phyloP scores from a whole-genome alignment of 2,888 invertebrate genomes.

The Megaustenia siamemsis region DNA sequence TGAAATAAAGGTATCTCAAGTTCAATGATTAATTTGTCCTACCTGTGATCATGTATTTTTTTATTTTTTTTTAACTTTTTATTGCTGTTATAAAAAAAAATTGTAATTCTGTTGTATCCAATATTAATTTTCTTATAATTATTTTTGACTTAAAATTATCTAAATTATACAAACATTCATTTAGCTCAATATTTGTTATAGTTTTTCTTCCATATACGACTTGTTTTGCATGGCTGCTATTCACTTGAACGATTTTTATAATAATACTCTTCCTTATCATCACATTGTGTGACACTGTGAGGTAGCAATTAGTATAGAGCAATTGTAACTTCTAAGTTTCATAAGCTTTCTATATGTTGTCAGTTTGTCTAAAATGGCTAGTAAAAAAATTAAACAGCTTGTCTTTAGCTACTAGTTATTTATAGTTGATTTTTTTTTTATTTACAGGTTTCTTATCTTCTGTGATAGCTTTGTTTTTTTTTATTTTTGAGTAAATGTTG shows the following conservation, averaged over 20 bases:
- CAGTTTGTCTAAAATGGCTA: constrained; percentile 3
- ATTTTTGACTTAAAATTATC: constrained; percentile 9
- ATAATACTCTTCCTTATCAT: not conserved
- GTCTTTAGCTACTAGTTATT: not conserved
- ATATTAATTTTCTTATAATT: constrained; percentile 16
- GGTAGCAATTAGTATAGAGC: not conserved
- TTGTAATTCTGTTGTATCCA: not conserved
- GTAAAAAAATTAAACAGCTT: constrained; percentile 27
- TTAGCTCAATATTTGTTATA: not conserved
- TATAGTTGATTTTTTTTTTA: not conserved
- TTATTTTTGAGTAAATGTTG: too few relatives aligned
- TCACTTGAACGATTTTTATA: constrained; percentile 5
- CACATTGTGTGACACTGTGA: constrained; percentile 6
- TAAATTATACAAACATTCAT: constrained; percentile 10
- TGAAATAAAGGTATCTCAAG: not conserved
- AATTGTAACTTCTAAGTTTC: not conserved
- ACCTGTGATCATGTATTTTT: too few relatives aligned
- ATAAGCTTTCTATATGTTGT: constrained; percentile 7
- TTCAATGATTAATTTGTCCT: too few relatives aligned
- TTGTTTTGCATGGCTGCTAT: not conserved
- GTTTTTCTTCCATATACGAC: not conserved
- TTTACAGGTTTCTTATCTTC: not conserved
- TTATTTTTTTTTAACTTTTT: too few relatives aligned
- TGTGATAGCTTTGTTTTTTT: not conserved
- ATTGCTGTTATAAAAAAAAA: too few relatives aligned